Base-by-base conservation (phyloP, 2,113 vertebrate genomes). In the Ochotona princeps region DNA sequence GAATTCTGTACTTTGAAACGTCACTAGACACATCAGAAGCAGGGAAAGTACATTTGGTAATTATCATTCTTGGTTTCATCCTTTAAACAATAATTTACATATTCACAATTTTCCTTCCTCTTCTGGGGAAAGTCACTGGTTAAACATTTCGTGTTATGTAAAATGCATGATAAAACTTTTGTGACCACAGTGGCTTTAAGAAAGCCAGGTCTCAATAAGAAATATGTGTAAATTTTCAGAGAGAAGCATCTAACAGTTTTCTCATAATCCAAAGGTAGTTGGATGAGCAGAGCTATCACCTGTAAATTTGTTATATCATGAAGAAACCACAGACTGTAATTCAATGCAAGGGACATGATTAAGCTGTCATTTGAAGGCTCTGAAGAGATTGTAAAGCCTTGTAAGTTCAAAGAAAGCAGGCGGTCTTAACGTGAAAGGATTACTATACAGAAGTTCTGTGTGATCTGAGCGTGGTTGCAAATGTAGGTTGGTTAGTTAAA, bases 21-120 rank as follows among this genome's bases (percentile, higher is more conserved):
- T 94, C 26, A 83, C 23, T 23, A 73, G 8, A 92, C 87, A 94
- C 7, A 93, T 73, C 26, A 1, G 30, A 87, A 93, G 67, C 6
- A 74, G 26, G 10, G 25, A 82, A 89, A 35, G 57, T 47, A 72
- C 26, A 60, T 26, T 83, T 79, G 63, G 9, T 7, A 1, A 30
- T 63, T 30, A 70, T 61, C 20, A 80, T n/a, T 63, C 17, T 66
- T 21, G 20, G 5, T 26, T 26, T 49, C 35, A 12, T 7, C 8
- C 2, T 11, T 49, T 14, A 65, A 60, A 9, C 47, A 87, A 60
- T 1, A 1, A 60, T 14, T 90, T 73, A 74, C 23, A 79, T 1
- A 7, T 57, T 47, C 86, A 82, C 12, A 25, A 20, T 66, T 79
- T 70, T 63, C 81, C 74, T 81, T 78, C 54, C 13, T 83, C 30